phyloP scores from a whole-genome alignment of 2,113 vertebrate species.

The Rhodinocichla rosea region DNA sequence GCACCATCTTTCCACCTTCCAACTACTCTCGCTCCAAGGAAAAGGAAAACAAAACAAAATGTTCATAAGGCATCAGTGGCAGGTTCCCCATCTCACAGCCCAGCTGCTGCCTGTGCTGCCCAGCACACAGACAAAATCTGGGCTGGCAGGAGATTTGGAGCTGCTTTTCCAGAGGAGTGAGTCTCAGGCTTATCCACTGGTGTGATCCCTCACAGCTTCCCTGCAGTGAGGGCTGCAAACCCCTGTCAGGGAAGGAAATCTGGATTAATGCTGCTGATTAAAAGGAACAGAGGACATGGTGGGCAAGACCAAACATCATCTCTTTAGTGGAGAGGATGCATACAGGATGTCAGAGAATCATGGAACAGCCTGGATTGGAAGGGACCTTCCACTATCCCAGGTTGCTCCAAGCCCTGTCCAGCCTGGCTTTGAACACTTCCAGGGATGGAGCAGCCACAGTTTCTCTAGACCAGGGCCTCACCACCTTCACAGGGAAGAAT shows the following conservation, averaged over 20 bases:
- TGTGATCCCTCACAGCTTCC: neutral
- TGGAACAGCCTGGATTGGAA: neutral
- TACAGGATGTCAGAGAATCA: neutral
- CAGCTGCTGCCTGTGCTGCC: neutral
- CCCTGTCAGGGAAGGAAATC: neutral
- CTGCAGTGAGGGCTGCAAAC: neutral
- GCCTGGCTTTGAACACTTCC: rapidly evolving
- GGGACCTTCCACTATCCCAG: rapidly evolving
- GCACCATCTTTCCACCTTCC: neutral
- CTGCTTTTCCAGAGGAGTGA: neutral
- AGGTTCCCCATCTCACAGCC: neutral
- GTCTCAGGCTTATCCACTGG: neutral
- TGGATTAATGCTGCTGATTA: neutral
- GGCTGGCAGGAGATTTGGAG: neutral
- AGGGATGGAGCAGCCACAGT: neutral
- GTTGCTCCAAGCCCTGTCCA: rapidly evolving
- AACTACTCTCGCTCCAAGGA: neutral
- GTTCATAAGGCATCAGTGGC: neutral
- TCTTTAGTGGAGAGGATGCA: neutral
- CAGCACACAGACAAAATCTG: neutral
- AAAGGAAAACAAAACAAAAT: neutral
- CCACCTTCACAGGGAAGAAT: neutral
- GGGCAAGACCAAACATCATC: neutral
- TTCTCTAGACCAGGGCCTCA: neutral
- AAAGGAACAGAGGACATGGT: neutral